Evolutionary conservation across 2,113 vertebrate genomes (phyloP), one percentile per base, ranked within the genome.

Genomic region (Gopherus evgoodei): DNA sequence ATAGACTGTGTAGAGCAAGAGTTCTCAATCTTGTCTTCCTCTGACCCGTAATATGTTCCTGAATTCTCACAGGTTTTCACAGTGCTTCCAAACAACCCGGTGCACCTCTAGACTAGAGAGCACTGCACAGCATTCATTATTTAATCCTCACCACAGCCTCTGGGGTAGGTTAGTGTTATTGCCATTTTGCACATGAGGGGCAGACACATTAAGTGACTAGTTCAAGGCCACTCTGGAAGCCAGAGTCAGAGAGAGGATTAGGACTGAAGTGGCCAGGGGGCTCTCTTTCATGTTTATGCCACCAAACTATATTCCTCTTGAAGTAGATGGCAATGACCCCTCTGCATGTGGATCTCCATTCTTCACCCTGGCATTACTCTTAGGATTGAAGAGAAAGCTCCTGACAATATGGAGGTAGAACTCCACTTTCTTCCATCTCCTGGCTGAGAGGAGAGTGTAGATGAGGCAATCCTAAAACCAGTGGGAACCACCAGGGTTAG

Each of bases 121-220:
- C 47, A 84, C 69, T 81, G 81, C 69, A 59, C 91, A 86, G 54
- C 2, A 65, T 11, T 29, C 13, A 9, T 24, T 42, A 29, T 90
- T 87, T 50, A 78, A 82, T 21, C 47, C 16, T 76, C 0, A 0
- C 52, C 81, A 0, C 1, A 27, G 11, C 8, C 54, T 31, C 44
- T 0, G 1, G 38, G 57, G 29, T 12, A n/a, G 19, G 6, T 3
- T 56, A 52, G 14, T 1, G 31, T n/a, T 31, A 44, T 3, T 93
- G 52, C 29, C 44, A 81, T 56, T 57, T 44, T 78, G 19, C 1
- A 13, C 14, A 9, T 0, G 0, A 25, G 50, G 42, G 87, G 81
- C 1, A 1, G 17, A 35, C 2, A 53, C 52, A 10, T 72, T 89
- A 12, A 78, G 2, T 47, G 38, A 52, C 10, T 56, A 29, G 3